Percentiles rank a stretch among this genome's conserved stretches.
Conservation (phyloP, 2,797 vertebrate genomes). For the Percopsis omiscomaycus region DNA sequence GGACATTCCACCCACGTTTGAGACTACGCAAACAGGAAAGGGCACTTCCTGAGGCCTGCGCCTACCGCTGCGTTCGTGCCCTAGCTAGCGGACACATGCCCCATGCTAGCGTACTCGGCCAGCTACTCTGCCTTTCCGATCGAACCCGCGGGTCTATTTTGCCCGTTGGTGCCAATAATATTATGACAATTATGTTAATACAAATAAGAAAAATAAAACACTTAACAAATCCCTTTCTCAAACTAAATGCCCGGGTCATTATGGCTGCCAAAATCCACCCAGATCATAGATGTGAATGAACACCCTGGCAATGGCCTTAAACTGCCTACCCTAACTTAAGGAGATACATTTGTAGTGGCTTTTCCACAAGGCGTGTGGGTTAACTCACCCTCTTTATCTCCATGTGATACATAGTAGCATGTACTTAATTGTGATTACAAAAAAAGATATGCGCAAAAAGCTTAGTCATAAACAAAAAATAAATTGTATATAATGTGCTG, state of each 20-base stretch:
- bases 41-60: not conserved
- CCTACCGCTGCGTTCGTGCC: constrained; percentile 53
- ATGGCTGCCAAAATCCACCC: constrained; percentile 33
- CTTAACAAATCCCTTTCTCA: constrained; percentile 44
- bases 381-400: constrained; percentile 79
- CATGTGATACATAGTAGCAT: constrained; percentile 81
- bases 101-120: too few species aligned
- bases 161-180: constrained; percentile 27
- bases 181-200: constrained; percentile 26
- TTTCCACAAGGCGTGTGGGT: constrained; percentile 57
- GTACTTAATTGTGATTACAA: constrained; percentile 92
- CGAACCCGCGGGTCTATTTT: not conserved
- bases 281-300: constrained; percentile 45
- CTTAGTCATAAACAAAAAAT: constrained; percentile 90
- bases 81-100: constrained; percentile 27
- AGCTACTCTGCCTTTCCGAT: constrained; percentile 10
- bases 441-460: constrained; percentile 97
- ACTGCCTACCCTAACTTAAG: constrained; percentile 44
- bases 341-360: constrained; percentile 53
- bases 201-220: constrained; percentile 22
- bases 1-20: constrained; percentile 22
- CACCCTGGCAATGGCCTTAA: constrained; percentile 55
- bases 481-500: constrained; percentile 64
- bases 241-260: constrained; percentile 43
- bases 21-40: constrained; percentile 23